Conservation (phyloP, 2,113 vertebrate species). For the Asarcornis scutulata region DNA sequence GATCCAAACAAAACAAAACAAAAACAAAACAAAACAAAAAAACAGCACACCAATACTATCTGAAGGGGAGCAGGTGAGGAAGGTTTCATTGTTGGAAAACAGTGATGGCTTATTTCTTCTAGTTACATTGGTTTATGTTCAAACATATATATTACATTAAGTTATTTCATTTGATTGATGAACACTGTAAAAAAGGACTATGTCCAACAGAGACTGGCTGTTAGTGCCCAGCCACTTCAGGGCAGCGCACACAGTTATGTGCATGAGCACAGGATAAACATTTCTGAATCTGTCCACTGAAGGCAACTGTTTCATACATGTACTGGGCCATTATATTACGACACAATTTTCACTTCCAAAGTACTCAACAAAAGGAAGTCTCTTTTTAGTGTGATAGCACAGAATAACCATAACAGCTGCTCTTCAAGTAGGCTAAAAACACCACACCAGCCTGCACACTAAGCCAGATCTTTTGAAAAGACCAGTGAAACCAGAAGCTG, state of each 20-base stretch:
- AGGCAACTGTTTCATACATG: background rate
- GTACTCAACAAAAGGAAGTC: background rate
- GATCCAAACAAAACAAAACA: background rate
- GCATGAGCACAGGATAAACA: background rate
- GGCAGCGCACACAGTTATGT: background rate
- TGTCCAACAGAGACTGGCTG: background rate
- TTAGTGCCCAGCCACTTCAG: background rate
- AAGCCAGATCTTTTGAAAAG: background rate
- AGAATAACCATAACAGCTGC: background rate
- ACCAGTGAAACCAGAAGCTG: background rate
- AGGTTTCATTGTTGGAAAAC: background rate
- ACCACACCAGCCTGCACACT: rapidly evolving
- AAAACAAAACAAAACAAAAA: background rate
- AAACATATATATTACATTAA: background rate
- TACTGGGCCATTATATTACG: background rate
- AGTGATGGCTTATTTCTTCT: background rate
- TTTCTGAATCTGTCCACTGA: background rate
- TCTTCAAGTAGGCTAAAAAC: background rate
- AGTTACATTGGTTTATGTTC: background rate
- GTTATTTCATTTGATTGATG: background rate
- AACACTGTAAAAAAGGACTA: background rate
- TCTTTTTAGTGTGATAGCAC: background rate
- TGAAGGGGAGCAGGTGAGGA: background rate
- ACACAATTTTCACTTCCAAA: background rate
- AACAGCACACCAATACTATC: background rate